Base-by-base conservation (phyloP, 2,888 invertebrate genomes). In the Rhodophaea formosa region DNA sequence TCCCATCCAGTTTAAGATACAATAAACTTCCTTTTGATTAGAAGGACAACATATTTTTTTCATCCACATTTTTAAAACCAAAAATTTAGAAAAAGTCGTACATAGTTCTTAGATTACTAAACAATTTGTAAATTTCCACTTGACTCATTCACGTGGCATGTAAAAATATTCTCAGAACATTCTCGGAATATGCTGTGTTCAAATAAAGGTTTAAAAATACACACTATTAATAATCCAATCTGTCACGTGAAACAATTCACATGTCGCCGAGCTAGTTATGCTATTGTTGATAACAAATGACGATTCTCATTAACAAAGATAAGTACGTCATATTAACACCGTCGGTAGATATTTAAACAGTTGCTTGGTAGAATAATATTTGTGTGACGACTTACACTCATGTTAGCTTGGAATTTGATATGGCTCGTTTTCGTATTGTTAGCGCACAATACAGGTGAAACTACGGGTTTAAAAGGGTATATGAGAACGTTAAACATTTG, bases 341-440 rank as follows among this genome's bases (percentile, higher is more conserved):
- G 12, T 23, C 7, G 23, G 47, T 30, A n/a, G 14, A 47, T 47
- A 30, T 47, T 47, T 29, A 23, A 30, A 7, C 47, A 47, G n/a
- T 14, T 47, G 47, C 30, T 14, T 47, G 12, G 14, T 30, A 2
- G n/a, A 30, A 47, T 47, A 47, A 47, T 47, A 47, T 15, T 47
- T 47, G 47, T 30, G 8, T 30, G 6, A 47, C 14, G 14, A 45
- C 23, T 23, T 39, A 12, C n/a, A 23, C 23, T 23, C 23, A n/a
- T 35, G 35, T 39, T 39, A 10, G 12, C 39, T 10, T 47, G 47
- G 30, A 47, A 47, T 47, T 10, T 12, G 14, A 47, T 47, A 47
- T 14, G 47, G 47, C 30, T 47, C 47, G 8, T 47, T 51, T 51
- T 51, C 51, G 7, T 35, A 51, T 39, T 35, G 35, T 51, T 51